Evolutionary conservation across 2,797 vertebrate species (phyloP), one percentile per base, ranked within the genome.

Genomic region (Lepilemur septentrionalis): DNA sequence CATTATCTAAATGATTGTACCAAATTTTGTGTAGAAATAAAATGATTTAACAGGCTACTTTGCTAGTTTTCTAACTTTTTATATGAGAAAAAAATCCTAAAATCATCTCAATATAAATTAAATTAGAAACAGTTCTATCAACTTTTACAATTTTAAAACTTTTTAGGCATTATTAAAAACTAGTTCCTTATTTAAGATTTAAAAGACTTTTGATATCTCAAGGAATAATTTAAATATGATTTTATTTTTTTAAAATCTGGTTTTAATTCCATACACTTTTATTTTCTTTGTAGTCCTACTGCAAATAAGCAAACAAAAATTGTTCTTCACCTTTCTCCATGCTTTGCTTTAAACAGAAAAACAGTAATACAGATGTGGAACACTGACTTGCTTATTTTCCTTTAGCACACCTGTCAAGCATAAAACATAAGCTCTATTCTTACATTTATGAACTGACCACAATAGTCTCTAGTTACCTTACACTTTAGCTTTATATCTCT

Each of bases 301-400:
- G 20, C 35, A 96, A 95, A 91, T 52, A 89, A 96, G 65, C 55
- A 69, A 93, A 83, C n/a, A 95, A 89, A 95, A 90, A 32, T 14
- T 70, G 23, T 90, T 94, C 67, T 90, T 95, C 67, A 55, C 48
- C 70, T 89, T 96, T 88, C 52, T 91, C 63, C 48, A 50, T 32
- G 52, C n/a, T 95, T 85, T 87, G 13, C 57, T 93, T 87, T 94
- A 91, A 83, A 94, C 3, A 93, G 55, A 87, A 86, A 91, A 89
- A 67, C 70, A 95, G 72, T 59, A 81, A 82, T 83, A 70, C 23
- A 93, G 17, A 69, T 52, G 82, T 76, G 8, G 7, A 94, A 87
- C 52, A 55, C 0, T 75, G 55, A 91, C 75, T 84, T 61, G 10
- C 46, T 81, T 93, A n/a, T 92, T 93, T 93, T 91, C 38, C 83